Percentiles rank a stretch among this genome's conserved stretches.
phyloP scores from a whole-genome alignment of 2,113 vertebrate genomes.

The Stegostoma tigrinum region DNA sequence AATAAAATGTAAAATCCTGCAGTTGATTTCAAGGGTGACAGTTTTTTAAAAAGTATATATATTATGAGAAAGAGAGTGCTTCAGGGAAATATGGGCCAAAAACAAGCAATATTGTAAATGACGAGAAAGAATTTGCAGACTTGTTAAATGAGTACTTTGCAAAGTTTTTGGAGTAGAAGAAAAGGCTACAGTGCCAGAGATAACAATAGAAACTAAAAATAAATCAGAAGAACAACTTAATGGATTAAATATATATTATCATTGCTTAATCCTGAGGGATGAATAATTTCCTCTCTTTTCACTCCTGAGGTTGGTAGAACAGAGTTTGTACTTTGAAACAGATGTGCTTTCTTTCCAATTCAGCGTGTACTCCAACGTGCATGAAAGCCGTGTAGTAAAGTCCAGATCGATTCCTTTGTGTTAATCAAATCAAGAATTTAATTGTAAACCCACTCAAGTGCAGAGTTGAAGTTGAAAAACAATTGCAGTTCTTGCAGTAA shows the following conservation, averaged over 20 bases:
- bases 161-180: not conserved
- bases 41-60: not conserved
- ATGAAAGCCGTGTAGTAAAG: too few relatives aligned
- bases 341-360: too few relatives aligned
- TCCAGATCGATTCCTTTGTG: too few relatives aligned
- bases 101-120: not conserved
- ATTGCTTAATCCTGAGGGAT: too few relatives aligned
- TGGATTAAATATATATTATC: not conserved
- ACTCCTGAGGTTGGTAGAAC: too few relatives aligned
- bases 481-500: too few relatives aligned
- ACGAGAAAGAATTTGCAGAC: not conserved
- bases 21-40: not conserved
- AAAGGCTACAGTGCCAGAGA: not conserved
- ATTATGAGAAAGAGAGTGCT: not conserved
- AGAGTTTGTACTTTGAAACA: too few relatives aligned
- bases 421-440: too few relatives aligned
- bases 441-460: too few relatives aligned
- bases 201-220: not conserved
- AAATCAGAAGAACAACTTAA: not conserved
- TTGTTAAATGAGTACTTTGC: not conserved
- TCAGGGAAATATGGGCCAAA: not conserved
- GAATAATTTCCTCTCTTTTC: too few relatives aligned
- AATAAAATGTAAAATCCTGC: not conserved
- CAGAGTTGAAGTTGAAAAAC: too few relatives aligned
- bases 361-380: too few relatives aligned